Evolutionary conservation across 2,888 invertebrate genomes (phyloP).

Genomic region (Omphaloscelis lunosa): DNA sequence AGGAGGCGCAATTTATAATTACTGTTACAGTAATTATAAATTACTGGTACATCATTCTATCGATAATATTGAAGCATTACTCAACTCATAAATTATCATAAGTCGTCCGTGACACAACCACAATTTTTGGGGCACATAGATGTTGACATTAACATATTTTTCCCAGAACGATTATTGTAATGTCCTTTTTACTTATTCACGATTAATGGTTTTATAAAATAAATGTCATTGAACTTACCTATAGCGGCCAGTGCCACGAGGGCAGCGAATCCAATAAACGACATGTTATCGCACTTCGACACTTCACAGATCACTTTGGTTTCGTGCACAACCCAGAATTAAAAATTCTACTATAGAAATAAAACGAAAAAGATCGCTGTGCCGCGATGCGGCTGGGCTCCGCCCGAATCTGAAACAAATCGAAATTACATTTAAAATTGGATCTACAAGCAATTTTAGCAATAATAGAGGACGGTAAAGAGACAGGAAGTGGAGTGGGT

Average conservation of each 20-base stretch:
- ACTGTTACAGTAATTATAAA: neutral
- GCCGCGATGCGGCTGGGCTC: slow-evolving; percentile 88
- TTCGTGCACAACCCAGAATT: slow-evolving; percentile 76
- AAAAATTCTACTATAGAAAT: slow-evolving; percentile 69
- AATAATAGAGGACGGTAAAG: neutral
- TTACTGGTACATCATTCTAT: slow-evolving; percentile 9
- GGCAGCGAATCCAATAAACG: slow-evolving; percentile 81
- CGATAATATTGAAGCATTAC: slow-evolving; percentile 13
- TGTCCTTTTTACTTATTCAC: slow-evolving; percentile 27
- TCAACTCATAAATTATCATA: slow-evolving; percentile 4
- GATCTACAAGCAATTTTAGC: slow-evolving; percentile 20
- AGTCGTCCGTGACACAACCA: slow-evolving; percentile 20
- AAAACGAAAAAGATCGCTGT: slow-evolving; percentile 73
- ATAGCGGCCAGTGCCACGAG: slow-evolving; percentile 86
- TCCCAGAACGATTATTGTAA: slow-evolving; percentile 23
- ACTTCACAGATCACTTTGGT: slow-evolving; percentile 85
- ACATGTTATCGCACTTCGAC: slow-evolving; percentile 82
- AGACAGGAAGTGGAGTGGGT: slow-evolving; percentile 5
- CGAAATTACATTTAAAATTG: slow-evolving; percentile 56
- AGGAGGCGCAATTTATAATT: neutral
- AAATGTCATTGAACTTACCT: slow-evolving; percentile 76
- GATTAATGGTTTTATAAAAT: neutral
- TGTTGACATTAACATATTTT: slow-evolving; percentile 10
- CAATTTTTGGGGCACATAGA: neutral
- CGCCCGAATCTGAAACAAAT: slow-evolving; percentile 87